A percentile compares a stretch with the other conserved stretches of the same genome.
phyloP scores from a whole-genome alignment of 2,797 vertebrate genomes.

The Manis crassicaudata region DNA sequence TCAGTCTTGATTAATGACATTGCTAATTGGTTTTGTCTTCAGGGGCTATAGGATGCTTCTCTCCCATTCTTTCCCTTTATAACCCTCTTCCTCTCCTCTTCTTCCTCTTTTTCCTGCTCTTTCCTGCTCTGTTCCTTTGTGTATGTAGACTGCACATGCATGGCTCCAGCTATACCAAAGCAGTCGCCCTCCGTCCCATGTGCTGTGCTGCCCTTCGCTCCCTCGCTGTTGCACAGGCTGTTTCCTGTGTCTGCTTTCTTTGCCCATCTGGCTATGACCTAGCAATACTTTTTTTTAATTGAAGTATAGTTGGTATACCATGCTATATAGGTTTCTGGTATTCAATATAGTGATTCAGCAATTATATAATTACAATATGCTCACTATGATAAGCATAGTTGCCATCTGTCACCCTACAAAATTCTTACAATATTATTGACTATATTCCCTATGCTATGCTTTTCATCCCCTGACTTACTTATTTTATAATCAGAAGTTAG shows the following conservation, averaged over 20 bases:
- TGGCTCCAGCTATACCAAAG: neutral
- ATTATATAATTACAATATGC: no score
- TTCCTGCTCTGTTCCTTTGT: no score
- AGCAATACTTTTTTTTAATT: no score
- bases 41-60: neutral
- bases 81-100: neutral
- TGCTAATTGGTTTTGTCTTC: neutral
- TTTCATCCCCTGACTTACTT: no score
- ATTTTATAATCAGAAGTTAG: no score
- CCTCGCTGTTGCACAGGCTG: neutral
- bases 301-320: no score
- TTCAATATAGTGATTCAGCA: no score
- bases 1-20: neutral
- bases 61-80: neutral
- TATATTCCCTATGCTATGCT: no score
- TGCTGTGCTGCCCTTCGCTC: neutral
- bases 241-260: neutral
- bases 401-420: no score
- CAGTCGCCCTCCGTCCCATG: fast-evolving
- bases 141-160: neutral
- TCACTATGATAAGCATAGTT: no score
- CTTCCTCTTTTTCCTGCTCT: neutral
- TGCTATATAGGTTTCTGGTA: no score
- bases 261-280: neutral
- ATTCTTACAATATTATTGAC: no score